phyloP scores from a whole-genome alignment of 1,140 invertebrate genomes.

The Apis mellifera region DNA sequence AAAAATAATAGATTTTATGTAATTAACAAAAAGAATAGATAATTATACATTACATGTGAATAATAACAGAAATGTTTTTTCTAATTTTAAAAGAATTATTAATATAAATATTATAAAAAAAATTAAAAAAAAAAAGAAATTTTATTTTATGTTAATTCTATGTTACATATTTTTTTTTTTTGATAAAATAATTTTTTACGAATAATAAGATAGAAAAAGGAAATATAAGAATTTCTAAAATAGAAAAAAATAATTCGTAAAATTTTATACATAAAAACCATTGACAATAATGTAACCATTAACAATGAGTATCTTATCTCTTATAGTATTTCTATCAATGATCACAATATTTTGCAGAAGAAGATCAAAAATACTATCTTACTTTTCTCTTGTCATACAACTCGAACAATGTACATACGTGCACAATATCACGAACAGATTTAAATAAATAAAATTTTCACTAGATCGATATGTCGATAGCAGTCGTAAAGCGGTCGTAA shows the following conservation, averaged over 20 bases:
- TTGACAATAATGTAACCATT: not conserved
- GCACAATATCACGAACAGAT: slow-evolving; percentile 23
- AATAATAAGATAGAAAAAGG: not conserved
- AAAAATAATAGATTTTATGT: not conserved
- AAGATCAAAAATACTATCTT: not conserved
- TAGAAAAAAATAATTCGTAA: not conserved
- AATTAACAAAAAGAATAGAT: not conserved
- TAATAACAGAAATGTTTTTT: too few relatives aligned
- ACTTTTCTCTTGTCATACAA: slow-evolving; percentile 1
- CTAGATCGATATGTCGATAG: slow-evolving; percentile 28
- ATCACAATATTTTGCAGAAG: not conserved
- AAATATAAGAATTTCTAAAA: not conserved
- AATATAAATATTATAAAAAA: not conserved
- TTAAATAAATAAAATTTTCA: slow-evolving; percentile 15
- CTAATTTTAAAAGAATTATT: not conserved
- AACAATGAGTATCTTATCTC: slow-evolving; percentile 1
- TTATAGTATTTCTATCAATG: too few relatives aligned
- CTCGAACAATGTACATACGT: slow-evolving; percentile 39
- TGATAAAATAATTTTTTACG: not conserved
- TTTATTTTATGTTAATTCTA: not conserved
- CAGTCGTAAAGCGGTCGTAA: not conserved
- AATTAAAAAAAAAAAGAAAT: not conserved
- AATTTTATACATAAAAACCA: not conserved
- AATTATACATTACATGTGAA: not conserved
- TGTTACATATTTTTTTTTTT: not conserved